Percentiles rank a stretch among this genome's conserved stretches.
Conservation (phyloP, 2,797 vertebrate genomes). For the Gymnodraco acuticeps region DNA sequence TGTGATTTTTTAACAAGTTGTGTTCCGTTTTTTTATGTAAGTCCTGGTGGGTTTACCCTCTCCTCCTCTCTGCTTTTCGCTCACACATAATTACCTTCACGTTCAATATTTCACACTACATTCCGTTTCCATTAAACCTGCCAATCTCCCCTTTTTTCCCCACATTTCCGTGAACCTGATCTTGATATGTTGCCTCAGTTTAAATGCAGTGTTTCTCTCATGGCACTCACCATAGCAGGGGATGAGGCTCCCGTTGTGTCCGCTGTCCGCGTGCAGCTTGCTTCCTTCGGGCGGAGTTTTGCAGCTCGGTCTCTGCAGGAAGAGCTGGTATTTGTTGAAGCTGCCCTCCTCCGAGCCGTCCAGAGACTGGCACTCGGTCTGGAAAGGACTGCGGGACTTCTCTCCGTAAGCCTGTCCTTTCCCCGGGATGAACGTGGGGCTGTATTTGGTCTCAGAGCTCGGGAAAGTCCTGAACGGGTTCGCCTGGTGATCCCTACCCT, state of each 20-base stretch:
- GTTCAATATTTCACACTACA: background rate
- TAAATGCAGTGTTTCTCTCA: background rate
- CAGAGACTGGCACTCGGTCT: slow-evolving; percentile 91
- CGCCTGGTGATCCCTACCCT: slow-evolving; percentile 87
- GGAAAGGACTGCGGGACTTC: slow-evolving; percentile 90
- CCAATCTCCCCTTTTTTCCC: slow-evolving; percentile 1
- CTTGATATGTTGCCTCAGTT: background rate
- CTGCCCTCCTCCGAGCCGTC: slow-evolving; percentile 89
- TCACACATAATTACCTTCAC: slow-evolving; percentile 18
- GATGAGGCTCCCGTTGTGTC: slow-evolving; percentile 90
- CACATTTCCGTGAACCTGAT: background rate
- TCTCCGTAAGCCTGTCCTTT: slow-evolving; percentile 94
- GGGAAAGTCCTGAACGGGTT: slow-evolving; percentile 94
- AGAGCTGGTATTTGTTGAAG: slow-evolving; percentile 94
- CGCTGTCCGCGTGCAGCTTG: slow-evolving; percentile 89
- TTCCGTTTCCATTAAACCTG: background rate
- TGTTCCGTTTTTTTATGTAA: background rate
- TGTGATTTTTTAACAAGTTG: too few species aligned
- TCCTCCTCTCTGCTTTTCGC: slow-evolving; percentile 11
- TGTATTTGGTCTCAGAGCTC: slow-evolving; percentile 91
- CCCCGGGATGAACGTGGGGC: slow-evolving; percentile 90
- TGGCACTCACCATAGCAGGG: slow-evolving; percentile 93
- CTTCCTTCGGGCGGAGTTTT: slow-evolving; percentile 91
- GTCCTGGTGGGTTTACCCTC: background rate
- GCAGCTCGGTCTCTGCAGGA: slow-evolving; percentile 90